Conservation (phyloP, 2,113 vertebrate species). For the Himantopus leucocephalus region DNA sequence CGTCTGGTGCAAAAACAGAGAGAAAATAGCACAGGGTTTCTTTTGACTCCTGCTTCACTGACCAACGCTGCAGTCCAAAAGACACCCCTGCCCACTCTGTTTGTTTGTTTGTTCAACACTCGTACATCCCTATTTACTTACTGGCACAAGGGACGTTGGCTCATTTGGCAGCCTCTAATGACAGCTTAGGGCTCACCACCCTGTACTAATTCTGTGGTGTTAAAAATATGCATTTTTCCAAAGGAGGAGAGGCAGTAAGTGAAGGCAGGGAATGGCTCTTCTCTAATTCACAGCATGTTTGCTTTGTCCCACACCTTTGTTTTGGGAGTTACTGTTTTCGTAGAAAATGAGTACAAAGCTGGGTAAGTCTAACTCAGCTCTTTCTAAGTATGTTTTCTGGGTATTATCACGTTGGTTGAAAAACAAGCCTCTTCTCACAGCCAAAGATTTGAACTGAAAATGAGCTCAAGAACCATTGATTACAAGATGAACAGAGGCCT, state of each 20-base stretch:
- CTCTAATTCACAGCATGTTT: not conserved
- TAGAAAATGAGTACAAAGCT: not conserved
- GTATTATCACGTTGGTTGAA: not conserved
- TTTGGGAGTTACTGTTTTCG: conserved; percentile 13
- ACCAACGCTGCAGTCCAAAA: not conserved
- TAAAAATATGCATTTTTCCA: conserved; percentile 71
- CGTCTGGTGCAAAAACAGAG: not conserved
- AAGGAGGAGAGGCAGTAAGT: conserved; percentile 3
- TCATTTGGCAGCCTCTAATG: conserved; percentile 70
- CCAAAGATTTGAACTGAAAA: conserved; percentile 19
- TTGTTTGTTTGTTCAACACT: conserved; percentile 66
- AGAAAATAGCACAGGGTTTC: not conserved
- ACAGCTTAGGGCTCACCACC: conserved; percentile 66
- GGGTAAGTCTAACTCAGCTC: not conserved
- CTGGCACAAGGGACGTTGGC: conserved; percentile 30
- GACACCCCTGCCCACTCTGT: not conserved
- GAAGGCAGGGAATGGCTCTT: conserved; percentile 3
- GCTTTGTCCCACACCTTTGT: conserved; percentile 21
- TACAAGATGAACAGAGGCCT: not conserved
- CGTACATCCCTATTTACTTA: not conserved
- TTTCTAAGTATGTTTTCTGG: not conserved
- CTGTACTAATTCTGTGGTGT: conserved; percentile 67
- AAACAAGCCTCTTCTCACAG: conserved; percentile 45
- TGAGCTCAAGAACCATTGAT: conserved; percentile 24
- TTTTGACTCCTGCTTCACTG: not conserved